A percentile compares a stretch with the other conserved stretches of the same genome.
Conservation (phyloP, 2,113 vertebrate genomes). For the Cromileptes altivelis region DNA sequence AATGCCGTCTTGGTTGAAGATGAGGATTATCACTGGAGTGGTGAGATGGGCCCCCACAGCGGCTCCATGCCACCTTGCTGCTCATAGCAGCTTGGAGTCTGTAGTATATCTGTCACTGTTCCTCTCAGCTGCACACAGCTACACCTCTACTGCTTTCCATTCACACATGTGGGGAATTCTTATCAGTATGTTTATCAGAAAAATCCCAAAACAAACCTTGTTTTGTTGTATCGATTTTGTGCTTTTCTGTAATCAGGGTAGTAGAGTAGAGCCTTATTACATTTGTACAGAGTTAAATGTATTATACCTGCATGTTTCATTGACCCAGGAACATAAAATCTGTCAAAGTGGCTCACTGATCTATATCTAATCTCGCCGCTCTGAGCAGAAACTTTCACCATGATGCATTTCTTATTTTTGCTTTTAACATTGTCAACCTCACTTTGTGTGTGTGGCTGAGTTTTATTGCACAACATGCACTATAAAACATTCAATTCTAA, state of each 20-base stretch:
- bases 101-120: conserved; percentile 22
- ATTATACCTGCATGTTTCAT: not conserved
- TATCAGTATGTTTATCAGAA: not conserved
- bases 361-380: not conserved
- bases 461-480: not conserved
- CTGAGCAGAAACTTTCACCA: not conserved
- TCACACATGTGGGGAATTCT: not conserved
- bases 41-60: conserved; percentile 37
- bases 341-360: conserved; percentile 12
- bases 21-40: conserved; percentile 58
- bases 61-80: conserved; percentile 49
- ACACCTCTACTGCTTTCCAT: not conserved
- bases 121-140: conserved; percentile 8
- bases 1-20: conserved; percentile 64
- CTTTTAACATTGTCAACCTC: not conserved
- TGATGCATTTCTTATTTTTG: not conserved
- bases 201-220: not conserved
- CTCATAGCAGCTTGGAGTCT: conserved; percentile 40
- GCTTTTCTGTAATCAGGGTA: not conserved
- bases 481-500: not conserved
- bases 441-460: not conserved
- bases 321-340: not conserved
- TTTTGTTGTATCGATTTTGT: conserved; percentile 12
- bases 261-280: not conserved
- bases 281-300: not conserved